phyloP scores from a whole-genome alignment of 30 jellyfish, hydroid and myxozoan genomes.

The Phacellophora camtschatica region DNA sequence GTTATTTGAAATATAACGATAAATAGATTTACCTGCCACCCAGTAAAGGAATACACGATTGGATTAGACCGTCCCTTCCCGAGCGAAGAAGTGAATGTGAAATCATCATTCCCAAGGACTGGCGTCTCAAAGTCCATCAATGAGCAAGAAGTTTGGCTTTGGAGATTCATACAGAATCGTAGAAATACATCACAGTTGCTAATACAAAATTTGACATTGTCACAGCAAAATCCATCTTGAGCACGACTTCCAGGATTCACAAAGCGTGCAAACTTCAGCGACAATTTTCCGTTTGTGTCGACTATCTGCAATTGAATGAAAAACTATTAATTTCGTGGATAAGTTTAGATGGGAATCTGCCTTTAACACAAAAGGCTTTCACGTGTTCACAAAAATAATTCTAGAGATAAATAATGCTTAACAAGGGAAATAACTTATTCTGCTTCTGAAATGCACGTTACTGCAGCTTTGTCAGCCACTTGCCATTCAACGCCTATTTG shows the following conservation, averaged over 20 bases:
- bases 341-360: no score
- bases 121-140: constrained; percentile 33
- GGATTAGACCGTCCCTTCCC: constrained; percentile 42
- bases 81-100: constrained; percentile 25
- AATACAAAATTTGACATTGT: neutral
- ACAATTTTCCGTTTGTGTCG: constrained; percentile 14
- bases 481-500: no score
- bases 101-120: constrained; percentile 21
- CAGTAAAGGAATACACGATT: neutral
- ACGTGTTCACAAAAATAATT: no score
- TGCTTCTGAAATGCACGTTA: no score
- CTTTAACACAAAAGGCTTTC: no score
- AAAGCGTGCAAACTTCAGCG: constrained; percentile 13
- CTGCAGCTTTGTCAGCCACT: no score
- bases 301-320: neutral
- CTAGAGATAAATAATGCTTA: no score
- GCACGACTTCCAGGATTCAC: constrained; percentile 33
- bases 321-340: neutral
- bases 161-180: constrained; percentile 20
- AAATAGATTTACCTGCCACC: constrained; percentile 34
- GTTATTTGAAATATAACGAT: neutral
- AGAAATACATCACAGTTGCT: constrained; percentile 19
- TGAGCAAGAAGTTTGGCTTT: constrained; percentile 25
- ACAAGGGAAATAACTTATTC: no score
- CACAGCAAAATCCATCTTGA: constrained; percentile 26